Conservation (phyloP, 2,888 invertebrate species). For the Caenorhabditis angaria region DNA sequence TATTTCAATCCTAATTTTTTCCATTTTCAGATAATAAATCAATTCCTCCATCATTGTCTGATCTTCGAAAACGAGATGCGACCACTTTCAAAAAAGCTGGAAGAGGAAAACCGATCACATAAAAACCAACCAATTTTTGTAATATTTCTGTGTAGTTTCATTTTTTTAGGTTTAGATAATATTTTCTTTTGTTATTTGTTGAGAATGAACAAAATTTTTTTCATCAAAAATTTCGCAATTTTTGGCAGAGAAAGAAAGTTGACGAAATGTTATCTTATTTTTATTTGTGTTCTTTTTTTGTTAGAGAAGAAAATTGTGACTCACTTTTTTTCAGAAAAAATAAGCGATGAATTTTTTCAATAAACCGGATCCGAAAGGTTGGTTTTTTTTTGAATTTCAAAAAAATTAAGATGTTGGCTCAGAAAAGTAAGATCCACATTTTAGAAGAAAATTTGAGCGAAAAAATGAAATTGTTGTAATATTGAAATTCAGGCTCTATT, state of each 20-base stretch:
- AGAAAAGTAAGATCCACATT: no score
- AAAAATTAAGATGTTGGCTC: no score
- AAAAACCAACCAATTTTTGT: not conserved
- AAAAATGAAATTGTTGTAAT: no score
- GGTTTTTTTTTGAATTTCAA: conserved; percentile 14
- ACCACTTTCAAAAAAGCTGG: conserved; percentile 68
- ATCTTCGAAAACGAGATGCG: conserved; percentile 58
- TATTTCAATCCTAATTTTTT: not conserved
- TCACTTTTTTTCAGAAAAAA: conserved; percentile 11
- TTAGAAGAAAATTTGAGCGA: no score
- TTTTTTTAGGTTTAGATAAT: conserved; percentile 1
- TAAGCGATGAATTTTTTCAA: conserved; percentile 55
- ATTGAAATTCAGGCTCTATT: no score
- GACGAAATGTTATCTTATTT: no score
- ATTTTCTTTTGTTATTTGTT: not conserved
- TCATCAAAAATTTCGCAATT: not conserved
- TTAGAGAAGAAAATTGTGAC: not conserved
- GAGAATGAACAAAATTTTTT: not conserved
- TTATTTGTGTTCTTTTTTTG: not conserved
- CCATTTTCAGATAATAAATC: conserved; percentile 43
- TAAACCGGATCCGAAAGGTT: conserved; percentile 63
- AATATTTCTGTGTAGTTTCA: not conserved
- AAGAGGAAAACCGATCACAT: conserved; percentile 58
- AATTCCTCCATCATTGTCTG: conserved; percentile 58
- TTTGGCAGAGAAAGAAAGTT: no score